Evolutionary conservation across 2,888 invertebrate genomes (phyloP), one percentile per base, ranked within the genome.

Genomic region (Ptycholaimellus sp.): DNA sequence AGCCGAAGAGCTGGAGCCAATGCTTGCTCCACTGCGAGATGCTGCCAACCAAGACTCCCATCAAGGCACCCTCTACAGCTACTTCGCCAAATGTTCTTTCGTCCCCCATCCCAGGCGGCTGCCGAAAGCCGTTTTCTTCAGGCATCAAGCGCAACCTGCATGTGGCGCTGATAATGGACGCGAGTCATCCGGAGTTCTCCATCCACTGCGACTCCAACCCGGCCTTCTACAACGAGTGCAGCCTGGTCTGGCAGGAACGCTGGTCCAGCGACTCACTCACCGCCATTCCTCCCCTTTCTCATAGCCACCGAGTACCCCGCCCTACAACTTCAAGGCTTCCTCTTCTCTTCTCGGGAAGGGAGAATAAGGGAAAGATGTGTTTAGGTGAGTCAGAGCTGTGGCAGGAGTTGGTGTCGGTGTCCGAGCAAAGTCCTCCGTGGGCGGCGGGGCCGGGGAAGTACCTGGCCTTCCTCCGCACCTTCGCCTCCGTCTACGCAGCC

Each of bases 141-240:
- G 42, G 42, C 33, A 39, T 46, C 13, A 40, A 42, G 20, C 42
- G 37, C 20, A 47, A 46, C 32, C 32, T 46, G 2, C 47, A 46
- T 39, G 25, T 46, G 17, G 42, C 34, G n/a, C 22, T 46, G 18
- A 70, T 75, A 39, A 66, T 83, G 57, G 81, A 83, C 62, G 70
- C 70, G 44, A 69, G 70, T 20, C 72, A 74, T 58, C 60, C 67
- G 3, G 67, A 70, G 42, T 70, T 82, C 35, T 64, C 69, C 33
- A 65, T 71, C 21, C 68, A 76, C 49, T 71, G 80, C 51, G 71
- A 73, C 49, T 72, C 71, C 43, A 81, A 76, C 60, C 83, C 85
- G 0, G 69, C 79, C 1, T 62, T 87, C 32, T 71, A 73, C 57
- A 74, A 76, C 49, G 69, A 71, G 44, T 74, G 71, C 56, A 54